These are phyloP conservation scores for Onychorhynchus coronatus DNA, from an alignment of 2,113 vertebrate species.

Conservation along the genomic window DNA sequence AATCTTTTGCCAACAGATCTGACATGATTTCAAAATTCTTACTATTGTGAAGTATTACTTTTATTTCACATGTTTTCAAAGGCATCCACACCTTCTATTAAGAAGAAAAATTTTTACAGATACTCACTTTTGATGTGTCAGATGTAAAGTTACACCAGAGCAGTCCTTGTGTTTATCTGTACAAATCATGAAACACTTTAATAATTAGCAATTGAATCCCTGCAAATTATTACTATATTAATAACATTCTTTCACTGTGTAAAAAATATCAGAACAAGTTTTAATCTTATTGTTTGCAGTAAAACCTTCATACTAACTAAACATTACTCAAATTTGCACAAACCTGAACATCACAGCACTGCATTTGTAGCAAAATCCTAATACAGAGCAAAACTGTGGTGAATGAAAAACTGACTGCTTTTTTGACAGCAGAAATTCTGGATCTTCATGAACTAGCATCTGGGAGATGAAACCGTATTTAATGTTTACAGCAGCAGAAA, in stretches of 20 bases:
- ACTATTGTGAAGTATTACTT: neutral
- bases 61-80: neutral
- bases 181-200: conserved; percentile 24
- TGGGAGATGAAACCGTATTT: neutral
- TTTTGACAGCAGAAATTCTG: neutral
- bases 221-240: neutral
- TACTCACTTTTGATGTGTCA: conserved; percentile 92
- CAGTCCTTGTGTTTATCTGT: conserved; percentile 94
- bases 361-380: neutral
- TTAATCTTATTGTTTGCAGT: neutral
- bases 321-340: neutral
- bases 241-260: neutral
- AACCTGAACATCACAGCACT: neutral
- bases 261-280: neutral
- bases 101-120: neutral
- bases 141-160: conserved; percentile 88
- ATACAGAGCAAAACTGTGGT: neutral
- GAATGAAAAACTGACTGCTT: neutral
- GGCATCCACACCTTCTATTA: neutral
- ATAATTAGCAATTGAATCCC: neutral
- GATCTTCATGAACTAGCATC: neutral
- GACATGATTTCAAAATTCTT: neutral
- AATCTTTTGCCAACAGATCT: neutral
- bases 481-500: neutral
- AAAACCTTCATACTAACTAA: neutral